Conservation (phyloP, 2,888 invertebrate genomes). For the Cephus runcator region DNA sequence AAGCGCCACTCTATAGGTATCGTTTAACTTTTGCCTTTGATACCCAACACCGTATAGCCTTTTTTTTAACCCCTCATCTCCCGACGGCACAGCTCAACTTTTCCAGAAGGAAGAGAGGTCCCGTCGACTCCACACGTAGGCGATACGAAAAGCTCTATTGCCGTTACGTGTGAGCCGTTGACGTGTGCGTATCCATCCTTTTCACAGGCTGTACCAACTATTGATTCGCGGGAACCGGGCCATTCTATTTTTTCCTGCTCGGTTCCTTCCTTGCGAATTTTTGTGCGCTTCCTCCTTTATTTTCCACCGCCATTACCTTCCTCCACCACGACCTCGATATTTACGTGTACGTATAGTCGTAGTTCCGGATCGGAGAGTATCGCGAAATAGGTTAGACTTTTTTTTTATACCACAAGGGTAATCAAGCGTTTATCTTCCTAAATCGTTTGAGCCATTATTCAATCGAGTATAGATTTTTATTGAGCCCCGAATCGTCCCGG, state of each 20-base stretch:
- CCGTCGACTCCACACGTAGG: neutral
- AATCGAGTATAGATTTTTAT: conserved; percentile 20
- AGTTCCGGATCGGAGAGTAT: neutral
- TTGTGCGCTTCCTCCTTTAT: neutral
- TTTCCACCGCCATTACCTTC: neutral
- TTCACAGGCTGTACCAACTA: neutral
- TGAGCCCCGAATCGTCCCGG: conserved; percentile 2
- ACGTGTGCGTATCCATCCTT: neutral
- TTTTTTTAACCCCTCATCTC: neutral
- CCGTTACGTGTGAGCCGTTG: neutral
- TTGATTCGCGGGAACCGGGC: neutral
- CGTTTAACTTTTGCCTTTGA: conserved; percentile 46
- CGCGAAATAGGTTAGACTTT: neutral
- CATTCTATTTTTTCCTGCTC: neutral
- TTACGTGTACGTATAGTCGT: neutral
- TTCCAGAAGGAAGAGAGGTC: neutral
- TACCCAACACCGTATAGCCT: conserved; percentile 19
- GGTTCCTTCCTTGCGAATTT: neutral
- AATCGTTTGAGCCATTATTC: conserved; percentile 5
- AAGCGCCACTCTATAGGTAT: conserved; percentile 48
- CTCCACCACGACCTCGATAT: neutral
- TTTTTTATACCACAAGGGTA: neutral
- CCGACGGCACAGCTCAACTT: neutral
- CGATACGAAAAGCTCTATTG: neutral
- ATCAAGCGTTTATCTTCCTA: neutral